These are phyloP conservation scores for Laothoe populi DNA, from an alignment of 2,888 invertebrate genomes.

Conservation along the genomic window DNA sequence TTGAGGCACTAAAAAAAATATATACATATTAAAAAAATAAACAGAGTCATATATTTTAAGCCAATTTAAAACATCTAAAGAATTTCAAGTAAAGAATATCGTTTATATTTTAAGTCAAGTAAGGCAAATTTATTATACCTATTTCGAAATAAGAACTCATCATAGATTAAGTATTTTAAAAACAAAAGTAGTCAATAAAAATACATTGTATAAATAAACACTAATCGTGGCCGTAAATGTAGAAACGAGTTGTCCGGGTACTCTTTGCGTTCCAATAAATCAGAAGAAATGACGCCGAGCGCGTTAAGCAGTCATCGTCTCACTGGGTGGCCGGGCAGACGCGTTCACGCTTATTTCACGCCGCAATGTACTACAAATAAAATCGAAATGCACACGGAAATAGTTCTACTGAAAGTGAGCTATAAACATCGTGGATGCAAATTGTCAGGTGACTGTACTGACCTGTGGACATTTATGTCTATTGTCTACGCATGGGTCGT, in stretches of 20 bases:
- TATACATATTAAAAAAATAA: too few species aligned
- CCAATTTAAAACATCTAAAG: too few species aligned
- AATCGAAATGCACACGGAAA: constrained; percentile 64
- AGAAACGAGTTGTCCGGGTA: constrained; percentile 53
- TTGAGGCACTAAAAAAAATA: too few species aligned
- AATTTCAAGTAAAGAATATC: too few species aligned
- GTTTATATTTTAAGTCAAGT: too few species aligned
- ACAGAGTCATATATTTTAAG: too few species aligned
- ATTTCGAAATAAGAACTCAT: too few species aligned
- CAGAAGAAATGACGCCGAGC: constrained; percentile 78
- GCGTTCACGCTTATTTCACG: constrained; percentile 78
- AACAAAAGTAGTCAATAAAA: constrained; percentile 32
- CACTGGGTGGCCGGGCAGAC: constrained; percentile 79
- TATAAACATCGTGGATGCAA: constrained; percentile 37
- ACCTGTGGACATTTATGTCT: constrained; percentile 1
- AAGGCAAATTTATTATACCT: too few species aligned
- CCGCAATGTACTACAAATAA: constrained; percentile 69
- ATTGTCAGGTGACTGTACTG: not conserved
- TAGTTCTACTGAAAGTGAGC: constrained; percentile 53
- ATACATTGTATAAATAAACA: constrained; percentile 30
- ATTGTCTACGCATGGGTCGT: not conserved
- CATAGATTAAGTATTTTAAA: too few species aligned
- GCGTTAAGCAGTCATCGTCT: constrained; percentile 78
- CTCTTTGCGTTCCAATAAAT: constrained; percentile 77
- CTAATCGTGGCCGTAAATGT: constrained; percentile 41